Percentiles rank a stretch among this genome's conserved stretches.
Evolutionary conservation across 2,888 invertebrate species (phyloP).

Genomic region (Scelioninae gen. 1): DNA sequence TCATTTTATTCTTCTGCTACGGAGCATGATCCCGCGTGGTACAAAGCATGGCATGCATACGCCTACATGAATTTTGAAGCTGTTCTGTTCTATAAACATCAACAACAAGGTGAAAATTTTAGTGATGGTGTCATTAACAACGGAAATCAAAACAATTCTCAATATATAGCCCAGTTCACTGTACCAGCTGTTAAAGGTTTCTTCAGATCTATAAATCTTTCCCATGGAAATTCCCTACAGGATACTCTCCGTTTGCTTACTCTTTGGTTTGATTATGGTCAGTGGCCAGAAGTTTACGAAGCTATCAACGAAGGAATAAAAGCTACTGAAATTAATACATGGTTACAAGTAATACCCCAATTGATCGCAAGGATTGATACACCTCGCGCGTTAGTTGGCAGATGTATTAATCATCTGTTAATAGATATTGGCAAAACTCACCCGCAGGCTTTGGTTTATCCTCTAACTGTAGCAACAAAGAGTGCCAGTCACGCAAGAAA

Average conservation of each 20-base stretch:
- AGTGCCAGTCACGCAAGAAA: constrained; percentile 93
- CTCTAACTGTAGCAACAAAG: constrained; percentile 98
- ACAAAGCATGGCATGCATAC: constrained; percentile 99
- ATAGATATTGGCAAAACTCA: constrained; percentile 99
- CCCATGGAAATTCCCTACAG: constrained; percentile 96
- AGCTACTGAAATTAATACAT: constrained; percentile 97
- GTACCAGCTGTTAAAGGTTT: constrained; percentile 98
- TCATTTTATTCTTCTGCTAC: constrained; percentile 93
- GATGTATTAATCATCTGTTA: constrained; percentile 95
- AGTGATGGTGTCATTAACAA: constrained; percentile 70
- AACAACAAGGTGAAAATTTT: constrained; percentile 78
- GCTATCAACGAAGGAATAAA: constrained; percentile 96
- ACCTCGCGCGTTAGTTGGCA: constrained; percentile 93
- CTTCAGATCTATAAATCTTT: constrained; percentile 96
- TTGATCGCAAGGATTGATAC: constrained; percentile 99
- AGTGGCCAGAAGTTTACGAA: constrained; percentile 96
- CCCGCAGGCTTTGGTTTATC: constrained; percentile 98
- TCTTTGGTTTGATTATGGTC: constrained; percentile 99
- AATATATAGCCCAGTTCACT: constrained; percentile 91
- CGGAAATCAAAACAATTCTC: constrained; percentile 80
- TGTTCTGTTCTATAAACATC: constrained; percentile 88
- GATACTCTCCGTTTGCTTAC: constrained; percentile 98
- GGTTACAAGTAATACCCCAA: constrained; percentile 99
- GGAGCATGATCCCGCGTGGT: constrained; percentile 94
- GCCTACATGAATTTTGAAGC: constrained; percentile 99